phyloP scores from a whole-genome alignment of 2,113 vertebrate genomes.

The Caretta caretta region DNA sequence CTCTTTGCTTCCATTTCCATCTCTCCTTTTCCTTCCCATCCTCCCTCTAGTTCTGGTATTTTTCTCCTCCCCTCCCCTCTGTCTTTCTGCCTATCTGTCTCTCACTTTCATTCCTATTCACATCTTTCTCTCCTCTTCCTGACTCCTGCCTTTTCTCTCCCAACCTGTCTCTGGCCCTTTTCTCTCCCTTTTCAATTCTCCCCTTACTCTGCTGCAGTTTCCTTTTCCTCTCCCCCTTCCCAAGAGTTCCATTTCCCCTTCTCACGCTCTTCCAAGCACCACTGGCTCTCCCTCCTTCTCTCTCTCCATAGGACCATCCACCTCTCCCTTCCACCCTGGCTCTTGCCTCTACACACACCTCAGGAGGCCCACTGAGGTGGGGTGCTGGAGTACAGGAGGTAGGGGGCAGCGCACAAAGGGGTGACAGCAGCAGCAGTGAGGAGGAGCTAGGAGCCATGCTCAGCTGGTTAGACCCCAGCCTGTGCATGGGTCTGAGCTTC shows the following conservation, averaged over 20 bases:
- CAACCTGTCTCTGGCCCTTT: too few species aligned
- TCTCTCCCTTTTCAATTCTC: too few species aligned
- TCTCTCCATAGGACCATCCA: neutral
- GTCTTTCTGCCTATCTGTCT: too few species aligned
- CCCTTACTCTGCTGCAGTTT: too few species aligned
- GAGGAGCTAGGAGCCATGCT: neutral
- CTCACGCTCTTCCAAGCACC: neutral
- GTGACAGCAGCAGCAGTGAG: neutral
- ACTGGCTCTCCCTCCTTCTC: neutral
- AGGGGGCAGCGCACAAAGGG: neutral
- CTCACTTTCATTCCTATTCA: too few species aligned
- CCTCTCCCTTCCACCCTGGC: neutral
- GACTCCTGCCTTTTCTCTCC: too few species aligned
- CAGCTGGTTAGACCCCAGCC: neutral
- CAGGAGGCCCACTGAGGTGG: neutral
- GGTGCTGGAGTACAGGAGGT: neutral
- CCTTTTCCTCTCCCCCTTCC: neutral
- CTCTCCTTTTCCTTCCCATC: too few species aligned
- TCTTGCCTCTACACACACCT: neutral
- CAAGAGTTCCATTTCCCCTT: neutral
- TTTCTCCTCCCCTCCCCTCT: too few species aligned
- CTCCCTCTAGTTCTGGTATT: too few species aligned
- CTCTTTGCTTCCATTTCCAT: neutral
- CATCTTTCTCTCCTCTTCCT: too few species aligned
- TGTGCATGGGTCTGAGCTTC: fast-evolving